Conservation (phyloP, 2,888 invertebrate species). For the Himalopsyche anomala region DNA sequence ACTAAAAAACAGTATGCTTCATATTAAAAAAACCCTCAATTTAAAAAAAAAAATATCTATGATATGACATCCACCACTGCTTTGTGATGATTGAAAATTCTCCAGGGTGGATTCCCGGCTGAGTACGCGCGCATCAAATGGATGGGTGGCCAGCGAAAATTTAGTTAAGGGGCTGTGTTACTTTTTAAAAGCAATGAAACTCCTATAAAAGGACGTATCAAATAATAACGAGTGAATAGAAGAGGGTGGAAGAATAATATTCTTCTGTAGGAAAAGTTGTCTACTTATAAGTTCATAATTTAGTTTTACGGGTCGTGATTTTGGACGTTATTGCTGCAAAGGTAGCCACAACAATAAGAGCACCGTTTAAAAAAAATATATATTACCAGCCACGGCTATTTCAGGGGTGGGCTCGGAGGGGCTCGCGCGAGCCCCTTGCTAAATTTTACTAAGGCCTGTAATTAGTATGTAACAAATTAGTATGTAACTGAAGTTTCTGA, state of each 20-base stretch:
- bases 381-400: too few relatives aligned
- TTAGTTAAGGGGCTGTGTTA: background rate
- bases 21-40: too few relatives aligned
- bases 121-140: background rate
- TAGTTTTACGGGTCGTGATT: background rate
- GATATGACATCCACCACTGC: background rate
- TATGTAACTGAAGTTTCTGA: too few relatives aligned
- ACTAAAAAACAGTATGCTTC: too few relatives aligned
- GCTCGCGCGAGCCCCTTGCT: too few relatives aligned
- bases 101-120: background rate
- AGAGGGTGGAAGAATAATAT: background rate
- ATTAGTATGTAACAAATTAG: too few relatives aligned
- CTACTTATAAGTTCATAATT: background rate
- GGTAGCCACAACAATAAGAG: too few relatives aligned
- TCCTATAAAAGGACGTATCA: conserved; percentile 1
- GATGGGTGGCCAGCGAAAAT: conserved; percentile 16
- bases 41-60: too few relatives aligned
- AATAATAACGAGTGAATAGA: background rate
- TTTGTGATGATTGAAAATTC: conserved; percentile 3
- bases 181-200: conserved; percentile 29
- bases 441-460: too few relatives aligned
- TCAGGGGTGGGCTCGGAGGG: too few relatives aligned
- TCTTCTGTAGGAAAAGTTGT: background rate
- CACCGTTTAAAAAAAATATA: too few relatives aligned
- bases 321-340: background rate